A percentile compares a stretch with the other conserved stretches of the same genome.
Conservation (phyloP, 2,888 invertebrate genomes). For the Orthosia gothica region DNA sequence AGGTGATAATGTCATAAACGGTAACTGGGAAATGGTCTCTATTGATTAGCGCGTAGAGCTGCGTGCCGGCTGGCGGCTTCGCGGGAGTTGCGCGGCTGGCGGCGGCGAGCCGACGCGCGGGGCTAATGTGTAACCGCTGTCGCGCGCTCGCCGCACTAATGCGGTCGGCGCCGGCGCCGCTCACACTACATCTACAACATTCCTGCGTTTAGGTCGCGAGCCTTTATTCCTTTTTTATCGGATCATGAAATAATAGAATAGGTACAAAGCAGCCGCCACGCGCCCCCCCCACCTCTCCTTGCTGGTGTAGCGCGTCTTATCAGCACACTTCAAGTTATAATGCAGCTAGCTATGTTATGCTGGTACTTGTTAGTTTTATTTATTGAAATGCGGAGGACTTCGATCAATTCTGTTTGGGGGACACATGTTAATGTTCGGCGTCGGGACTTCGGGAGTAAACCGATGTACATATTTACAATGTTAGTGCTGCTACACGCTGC, state of each 20-base stretch:
- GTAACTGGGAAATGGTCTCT: conserved; percentile 36
- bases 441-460: background rate
- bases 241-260: conserved; percentile 88
- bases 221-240: conserved; percentile 88
- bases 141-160: conserved; percentile 82
- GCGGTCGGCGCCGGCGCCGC: conserved; percentile 90
- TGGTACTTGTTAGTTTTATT: conserved; percentile 60
- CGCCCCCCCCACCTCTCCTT: conserved; percentile 30
- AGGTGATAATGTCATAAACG: conserved; percentile 32
- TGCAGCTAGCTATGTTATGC: conserved; percentile 59
- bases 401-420: conserved; percentile 49
- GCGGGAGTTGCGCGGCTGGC: conserved; percentile 9
- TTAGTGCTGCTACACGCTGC: background rate
- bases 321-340: conserved; percentile 63
- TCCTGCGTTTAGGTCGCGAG: conserved; percentile 87
- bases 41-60: conserved; percentile 11
- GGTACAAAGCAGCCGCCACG: conserved; percentile 84
- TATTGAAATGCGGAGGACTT: conserved; percentile 58
- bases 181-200: conserved; percentile 87
- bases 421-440: conserved; percentile 48
- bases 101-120: conserved; percentile 72
- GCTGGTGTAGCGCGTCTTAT: conserved; percentile 45
- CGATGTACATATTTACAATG: conserved; percentile 3
- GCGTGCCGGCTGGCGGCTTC: background rate
- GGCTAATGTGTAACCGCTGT: conserved; percentile 87